Percentiles rank a stretch among this genome's conserved stretches.
phyloP scores from a whole-genome alignment of 1,140 invertebrate species.

The Heliconius eleuchia region DNA sequence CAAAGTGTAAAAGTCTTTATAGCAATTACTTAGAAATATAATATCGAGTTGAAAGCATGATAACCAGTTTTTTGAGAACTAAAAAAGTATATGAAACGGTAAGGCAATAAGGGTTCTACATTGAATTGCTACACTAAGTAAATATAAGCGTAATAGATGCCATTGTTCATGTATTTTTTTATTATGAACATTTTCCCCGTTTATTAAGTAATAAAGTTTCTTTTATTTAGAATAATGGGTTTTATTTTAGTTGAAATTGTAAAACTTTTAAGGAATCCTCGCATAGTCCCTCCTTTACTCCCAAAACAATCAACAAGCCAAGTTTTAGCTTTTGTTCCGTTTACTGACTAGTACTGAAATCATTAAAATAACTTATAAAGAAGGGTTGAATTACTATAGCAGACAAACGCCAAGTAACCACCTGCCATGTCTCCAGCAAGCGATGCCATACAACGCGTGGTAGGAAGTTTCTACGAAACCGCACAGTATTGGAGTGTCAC shows the following conservation, averaged over 20 bases:
- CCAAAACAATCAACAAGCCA: no score
- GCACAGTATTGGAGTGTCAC: no score
- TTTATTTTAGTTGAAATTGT: conserved; percentile 31
- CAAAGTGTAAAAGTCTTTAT: background rate
- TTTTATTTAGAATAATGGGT: conserved; percentile 59
- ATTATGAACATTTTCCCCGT: conserved; percentile 65
- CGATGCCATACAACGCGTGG: no score
- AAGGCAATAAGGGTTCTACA: conserved; percentile 14
- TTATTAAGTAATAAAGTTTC: conserved; percentile 71
- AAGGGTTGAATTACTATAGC: no score
- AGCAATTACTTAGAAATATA: background rate
- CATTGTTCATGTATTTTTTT: conserved; percentile 67
- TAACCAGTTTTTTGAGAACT: conserved; percentile 18
- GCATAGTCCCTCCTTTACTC: no score
- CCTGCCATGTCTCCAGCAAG: no score
- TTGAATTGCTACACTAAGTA: conserved; percentile 8
- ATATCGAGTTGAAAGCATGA: conserved; percentile 18
- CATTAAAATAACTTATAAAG: no score
- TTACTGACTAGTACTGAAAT: no score
- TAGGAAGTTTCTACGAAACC: no score
- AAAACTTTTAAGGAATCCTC: no score
- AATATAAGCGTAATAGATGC: conserved; percentile 49
- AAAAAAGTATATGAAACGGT: conserved; percentile 12
- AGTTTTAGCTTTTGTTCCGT: no score
- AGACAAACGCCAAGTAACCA: no score